phyloP scores from a whole-genome alignment of 1,140 invertebrate species.

The Euwallacea fornicatus region DNA sequence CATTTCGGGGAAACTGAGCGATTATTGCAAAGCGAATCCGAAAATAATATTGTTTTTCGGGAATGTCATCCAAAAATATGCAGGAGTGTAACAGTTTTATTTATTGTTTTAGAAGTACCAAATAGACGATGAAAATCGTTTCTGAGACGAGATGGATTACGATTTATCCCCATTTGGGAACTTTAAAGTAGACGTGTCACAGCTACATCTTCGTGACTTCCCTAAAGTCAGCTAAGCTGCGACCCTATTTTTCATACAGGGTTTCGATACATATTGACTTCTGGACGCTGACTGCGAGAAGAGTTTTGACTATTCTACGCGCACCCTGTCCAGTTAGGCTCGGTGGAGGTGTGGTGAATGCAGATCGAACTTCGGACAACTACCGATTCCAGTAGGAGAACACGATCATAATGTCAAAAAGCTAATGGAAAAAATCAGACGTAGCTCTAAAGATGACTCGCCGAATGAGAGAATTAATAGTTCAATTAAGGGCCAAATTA shows the following conservation, averaged over 20 bases:
- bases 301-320: background rate
- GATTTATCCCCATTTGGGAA: background rate
- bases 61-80: constrained; percentile 19
- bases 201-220: background rate
- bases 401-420: too few relatives aligned
- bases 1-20: constrained; percentile 15
- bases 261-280: background rate
- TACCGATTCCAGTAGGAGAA: too few relatives aligned
- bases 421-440: too few relatives aligned
- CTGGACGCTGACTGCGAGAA: background rate
- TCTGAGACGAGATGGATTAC: background rate
- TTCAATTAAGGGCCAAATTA: too few relatives aligned
- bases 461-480: too few relatives aligned
- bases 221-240: background rate
- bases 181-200: background rate
- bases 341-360: too few relatives aligned
- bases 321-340: too few relatives aligned
- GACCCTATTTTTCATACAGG: background rate
- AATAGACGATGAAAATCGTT: background rate
- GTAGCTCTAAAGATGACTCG: too few relatives aligned
- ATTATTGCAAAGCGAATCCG: constrained; percentile 14
- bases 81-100: constrained; percentile 9
- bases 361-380: too few relatives aligned
- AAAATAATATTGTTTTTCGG: constrained; percentile 26
- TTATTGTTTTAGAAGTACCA: background rate